These are phyloP conservation scores for Eurypyga helias DNA, from an alignment of 2,113 vertebrate genomes.

Conservation along the genomic window DNA sequence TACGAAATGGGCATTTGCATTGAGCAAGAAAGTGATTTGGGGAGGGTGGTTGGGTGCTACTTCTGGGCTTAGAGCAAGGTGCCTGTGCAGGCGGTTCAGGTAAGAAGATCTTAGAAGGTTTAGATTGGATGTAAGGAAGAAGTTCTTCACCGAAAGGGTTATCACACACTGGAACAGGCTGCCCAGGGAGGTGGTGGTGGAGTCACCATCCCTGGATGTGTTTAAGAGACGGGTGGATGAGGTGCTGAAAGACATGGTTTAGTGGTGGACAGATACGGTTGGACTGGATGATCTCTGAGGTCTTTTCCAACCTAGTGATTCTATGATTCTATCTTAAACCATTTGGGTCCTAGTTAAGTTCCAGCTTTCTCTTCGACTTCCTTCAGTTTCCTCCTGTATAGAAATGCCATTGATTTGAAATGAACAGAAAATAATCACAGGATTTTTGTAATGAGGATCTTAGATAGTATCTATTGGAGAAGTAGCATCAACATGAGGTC, in stretches of 20 bases:
- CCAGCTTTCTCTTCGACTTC: background rate
- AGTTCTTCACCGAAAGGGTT: no score
- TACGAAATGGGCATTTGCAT: background rate
- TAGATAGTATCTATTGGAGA: background rate
- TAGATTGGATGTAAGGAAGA: no score
- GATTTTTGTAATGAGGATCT: background rate
- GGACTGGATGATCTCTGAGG: no score
- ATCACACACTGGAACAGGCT: no score
- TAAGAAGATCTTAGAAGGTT: background rate
- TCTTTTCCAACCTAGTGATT: no score
- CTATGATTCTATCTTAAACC: no score
- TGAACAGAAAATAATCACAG: background rate
- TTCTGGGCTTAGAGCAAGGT: background rate
- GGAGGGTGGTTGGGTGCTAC: no score
- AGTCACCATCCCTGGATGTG: no score
- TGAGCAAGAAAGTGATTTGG: accelerated
- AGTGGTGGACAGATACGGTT: no score
- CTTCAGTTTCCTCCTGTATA: background rate
- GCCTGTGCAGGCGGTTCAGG: background rate
- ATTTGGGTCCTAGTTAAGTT: background rate
- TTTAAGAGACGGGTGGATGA: no score
- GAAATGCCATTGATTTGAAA: background rate
- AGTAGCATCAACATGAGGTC: background rate
- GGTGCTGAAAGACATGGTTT: no score
- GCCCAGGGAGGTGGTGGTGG: no score